Percentiles rank a stretch among this genome's conserved stretches.
Conservation (phyloP, 2,797 vertebrate species). For the Naso thynnoides region DNA sequence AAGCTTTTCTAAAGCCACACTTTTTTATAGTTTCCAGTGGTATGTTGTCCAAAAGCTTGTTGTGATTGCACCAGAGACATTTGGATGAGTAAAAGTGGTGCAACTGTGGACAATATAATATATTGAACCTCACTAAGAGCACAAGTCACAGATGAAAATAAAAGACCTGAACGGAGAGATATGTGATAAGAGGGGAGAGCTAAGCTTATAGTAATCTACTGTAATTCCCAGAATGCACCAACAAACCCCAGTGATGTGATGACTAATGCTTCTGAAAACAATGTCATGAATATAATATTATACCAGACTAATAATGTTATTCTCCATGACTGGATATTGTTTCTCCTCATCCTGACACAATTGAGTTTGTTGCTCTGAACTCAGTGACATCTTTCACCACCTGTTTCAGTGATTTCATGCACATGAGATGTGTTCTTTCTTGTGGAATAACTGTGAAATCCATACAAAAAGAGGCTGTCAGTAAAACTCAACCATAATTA, state of each 20-base stretch:
- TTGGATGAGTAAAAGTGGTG: slow-evolving; percentile 3
- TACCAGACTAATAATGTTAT: slow-evolving; percentile 31
- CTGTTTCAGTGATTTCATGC: neutral
- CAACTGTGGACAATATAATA: slow-evolving; percentile 29
- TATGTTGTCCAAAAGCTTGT: slow-evolving; percentile 1
- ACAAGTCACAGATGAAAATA: slow-evolving; percentile 41
- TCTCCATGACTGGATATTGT: slow-evolving; percentile 27
- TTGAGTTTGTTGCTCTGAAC: slow-evolving; percentile 12
- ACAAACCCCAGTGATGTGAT: slow-evolving; percentile 2
- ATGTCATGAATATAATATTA: too few relatives aligned
- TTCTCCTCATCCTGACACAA: neutral
- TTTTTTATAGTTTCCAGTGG: neutral
- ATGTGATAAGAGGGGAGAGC: slow-evolving; percentile 22
- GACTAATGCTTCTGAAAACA: slow-evolving; percentile 47
- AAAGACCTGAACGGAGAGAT: slow-evolving; percentile 22
- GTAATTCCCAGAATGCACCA: slow-evolving; percentile 19
- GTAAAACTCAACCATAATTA: slow-evolving; percentile 13
- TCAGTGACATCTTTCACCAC: slow-evolving; percentile 11
- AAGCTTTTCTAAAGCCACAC: neutral
- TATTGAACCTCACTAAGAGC: slow-evolving; percentile 8
- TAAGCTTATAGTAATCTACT: slow-evolving; percentile 43
- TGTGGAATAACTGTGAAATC: slow-evolving; percentile 28
- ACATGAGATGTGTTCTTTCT: slow-evolving; percentile 17
- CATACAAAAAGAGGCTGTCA: slow-evolving; percentile 14
- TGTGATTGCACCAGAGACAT: neutral